Conservation (phyloP, 2,888 invertebrate genomes). For the Saturnia japonica region DNA sequence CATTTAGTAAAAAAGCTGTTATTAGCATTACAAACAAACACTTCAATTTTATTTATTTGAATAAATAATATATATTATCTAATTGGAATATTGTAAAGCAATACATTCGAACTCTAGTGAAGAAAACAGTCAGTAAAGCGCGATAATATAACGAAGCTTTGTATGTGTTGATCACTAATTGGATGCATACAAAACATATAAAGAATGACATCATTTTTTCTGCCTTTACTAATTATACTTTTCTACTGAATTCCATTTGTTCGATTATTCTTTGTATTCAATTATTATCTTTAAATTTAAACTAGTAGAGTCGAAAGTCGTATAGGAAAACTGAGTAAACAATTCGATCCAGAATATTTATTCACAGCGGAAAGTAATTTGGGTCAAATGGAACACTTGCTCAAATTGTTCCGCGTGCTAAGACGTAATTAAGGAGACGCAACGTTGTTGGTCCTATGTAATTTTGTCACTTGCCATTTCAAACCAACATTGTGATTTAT, state of each 20-base stretch:
- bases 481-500: background rate
- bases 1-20: too few relatives aligned
- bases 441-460: conserved; percentile 6
- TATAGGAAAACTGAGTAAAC: conserved; percentile 25
- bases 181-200: conserved; percentile 9
- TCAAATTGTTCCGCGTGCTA: conserved; percentile 43
- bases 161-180: background rate
- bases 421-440: conserved; percentile 39
- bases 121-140: background rate
- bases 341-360: conserved; percentile 29
- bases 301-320: conserved; percentile 16
- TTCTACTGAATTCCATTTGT: conserved; percentile 20
- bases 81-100: background rate
- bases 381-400: conserved; percentile 51
- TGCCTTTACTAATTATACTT: conserved; percentile 28
- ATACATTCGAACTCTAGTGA: background rate
- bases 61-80: too few relatives aligned
- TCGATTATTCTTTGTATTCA: conserved; percentile 15
- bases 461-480: background rate
- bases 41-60: too few relatives aligned
- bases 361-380: conserved; percentile 37
- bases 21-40: too few relatives aligned
- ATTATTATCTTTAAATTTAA: background rate
- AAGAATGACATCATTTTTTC: conserved; percentile 25
- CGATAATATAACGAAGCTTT: conserved; percentile 1